Evolutionary conservation across 2,113 vertebrate genomes (phyloP).

Genomic region (Plectropomus leopardus): DNA sequence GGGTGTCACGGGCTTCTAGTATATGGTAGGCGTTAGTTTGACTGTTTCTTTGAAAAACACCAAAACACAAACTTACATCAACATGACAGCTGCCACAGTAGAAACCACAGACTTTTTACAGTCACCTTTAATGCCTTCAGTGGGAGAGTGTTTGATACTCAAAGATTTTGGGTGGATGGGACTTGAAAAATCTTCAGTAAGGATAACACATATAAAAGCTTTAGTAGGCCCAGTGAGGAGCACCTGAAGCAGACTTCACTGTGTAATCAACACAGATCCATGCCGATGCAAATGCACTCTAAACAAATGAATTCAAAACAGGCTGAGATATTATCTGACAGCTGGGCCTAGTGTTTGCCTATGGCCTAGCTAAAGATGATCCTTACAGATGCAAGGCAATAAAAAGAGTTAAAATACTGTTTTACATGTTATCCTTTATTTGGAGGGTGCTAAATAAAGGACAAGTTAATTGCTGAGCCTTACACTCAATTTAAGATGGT

Average conservation of each 20-base stretch:
- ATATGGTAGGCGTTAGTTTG: too few relatives aligned
- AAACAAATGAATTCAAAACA: slow-evolving; percentile 46
- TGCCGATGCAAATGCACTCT: slow-evolving; percentile 22
- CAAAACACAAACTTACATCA: background rate
- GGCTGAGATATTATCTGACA: background rate
- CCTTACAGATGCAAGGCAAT: background rate
- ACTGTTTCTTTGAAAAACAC: too few relatives aligned
- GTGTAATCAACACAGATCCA: slow-evolving; percentile 13
- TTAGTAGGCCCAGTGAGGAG: slow-evolving; percentile 7
- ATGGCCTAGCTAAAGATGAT: background rate
- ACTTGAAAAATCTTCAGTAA: background rate
- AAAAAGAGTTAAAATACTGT: background rate
- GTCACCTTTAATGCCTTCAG: background rate
- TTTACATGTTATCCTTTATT: background rate
- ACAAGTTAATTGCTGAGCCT: background rate
- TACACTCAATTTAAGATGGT: background rate
- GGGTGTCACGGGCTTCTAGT: too few relatives aligned
- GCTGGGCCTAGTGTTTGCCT: background rate
- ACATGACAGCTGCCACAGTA: background rate
- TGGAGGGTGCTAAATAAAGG: background rate
- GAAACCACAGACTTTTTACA: background rate
- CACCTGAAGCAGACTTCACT: slow-evolving; percentile 2
- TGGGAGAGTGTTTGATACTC: background rate
- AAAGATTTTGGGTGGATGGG: background rate
- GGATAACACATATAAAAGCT: background rate